phyloP scores from a whole-genome alignment of 2,888 invertebrate genomes.

The Mactromeris polynyma region DNA sequence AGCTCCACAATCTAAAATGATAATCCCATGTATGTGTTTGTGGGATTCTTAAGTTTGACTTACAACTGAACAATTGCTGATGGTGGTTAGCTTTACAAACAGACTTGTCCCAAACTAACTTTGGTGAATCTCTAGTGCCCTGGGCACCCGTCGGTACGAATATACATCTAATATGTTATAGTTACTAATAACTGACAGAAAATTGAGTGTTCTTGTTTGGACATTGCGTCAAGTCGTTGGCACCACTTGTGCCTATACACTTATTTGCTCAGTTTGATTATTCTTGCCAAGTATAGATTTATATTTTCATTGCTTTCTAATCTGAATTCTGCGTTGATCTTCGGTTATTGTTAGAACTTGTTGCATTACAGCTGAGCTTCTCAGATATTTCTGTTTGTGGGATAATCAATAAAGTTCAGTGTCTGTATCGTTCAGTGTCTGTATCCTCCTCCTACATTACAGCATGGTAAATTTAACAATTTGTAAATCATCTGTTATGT shows the following conservation, averaged over 20 bases:
- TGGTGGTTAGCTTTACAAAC: too few species aligned
- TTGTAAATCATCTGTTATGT: not conserved
- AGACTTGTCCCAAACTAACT: too few species aligned
- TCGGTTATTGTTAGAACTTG: not conserved
- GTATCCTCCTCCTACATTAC: not conserved
- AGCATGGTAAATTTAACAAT: not conserved
- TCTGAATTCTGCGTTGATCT: not conserved
- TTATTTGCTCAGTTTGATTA: too few species aligned
- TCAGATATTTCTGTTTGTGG: not conserved
- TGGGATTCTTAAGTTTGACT: too few species aligned
- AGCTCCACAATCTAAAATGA: too few species aligned
- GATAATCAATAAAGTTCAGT: not conserved
- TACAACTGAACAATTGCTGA: too few species aligned
- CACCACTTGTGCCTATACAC: too few species aligned
- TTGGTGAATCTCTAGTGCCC: too few species aligned
- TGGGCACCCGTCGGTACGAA: not conserved
- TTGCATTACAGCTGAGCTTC: not conserved
- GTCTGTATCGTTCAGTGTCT: not conserved
- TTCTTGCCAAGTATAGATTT: not conserved
- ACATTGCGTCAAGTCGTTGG: too few species aligned
- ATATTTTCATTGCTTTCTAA: not conserved
- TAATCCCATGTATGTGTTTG: too few species aligned
- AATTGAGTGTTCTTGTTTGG: too few species aligned
- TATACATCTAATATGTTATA: not conserved
- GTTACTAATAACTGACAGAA: too few species aligned